Conservation (phyloP, 1,140 invertebrate species). For the Dendrolimus kikuchii region DNA sequence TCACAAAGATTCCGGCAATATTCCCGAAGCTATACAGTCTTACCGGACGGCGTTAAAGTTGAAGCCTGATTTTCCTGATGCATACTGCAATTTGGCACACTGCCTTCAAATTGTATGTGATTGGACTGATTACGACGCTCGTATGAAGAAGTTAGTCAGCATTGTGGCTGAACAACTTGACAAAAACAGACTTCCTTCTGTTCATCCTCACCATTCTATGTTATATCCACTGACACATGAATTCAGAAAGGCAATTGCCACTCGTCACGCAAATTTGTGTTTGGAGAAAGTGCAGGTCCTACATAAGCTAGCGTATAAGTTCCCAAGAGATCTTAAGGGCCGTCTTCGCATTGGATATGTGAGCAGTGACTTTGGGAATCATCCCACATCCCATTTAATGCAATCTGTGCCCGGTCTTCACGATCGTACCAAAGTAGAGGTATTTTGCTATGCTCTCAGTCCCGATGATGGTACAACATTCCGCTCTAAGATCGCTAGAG, state of each 20-base stretch:
- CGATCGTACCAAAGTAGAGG: slow-evolving; percentile 88
- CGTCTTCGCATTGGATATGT: slow-evolving; percentile 97
- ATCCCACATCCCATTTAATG: slow-evolving; percentile 99
- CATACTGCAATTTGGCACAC: slow-evolving; percentile 99
- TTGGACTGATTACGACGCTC: slow-evolving; percentile 97
- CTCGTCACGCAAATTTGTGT: slow-evolving; percentile 96
- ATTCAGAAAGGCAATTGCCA: slow-evolving; percentile 96
- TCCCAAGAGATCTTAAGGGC: slow-evolving; percentile 78
- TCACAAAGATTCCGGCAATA: slow-evolving; percentile 99
- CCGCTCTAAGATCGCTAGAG: slow-evolving; percentile 92
- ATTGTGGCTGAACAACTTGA: slow-evolving; percentile 98
- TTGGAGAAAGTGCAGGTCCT: slow-evolving; percentile 96
- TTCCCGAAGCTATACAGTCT: slow-evolving; percentile 97
- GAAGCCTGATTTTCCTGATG: slow-evolving; percentile 99
- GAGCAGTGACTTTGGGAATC: slow-evolving; percentile 99
- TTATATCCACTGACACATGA: slow-evolving; percentile 97
- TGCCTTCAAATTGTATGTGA: slow-evolving; percentile 99
- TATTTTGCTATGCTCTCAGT: slow-evolving; percentile 98
- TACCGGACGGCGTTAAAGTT: slow-evolving; percentile 98
- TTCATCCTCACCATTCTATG: slow-evolving; percentile 99
- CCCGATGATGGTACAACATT: slow-evolving; percentile 98
- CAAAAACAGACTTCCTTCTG: slow-evolving; percentile 96
- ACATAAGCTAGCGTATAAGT: slow-evolving; percentile 92
- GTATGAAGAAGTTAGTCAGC: slow-evolving; percentile 97
- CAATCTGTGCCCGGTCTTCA: slow-evolving; percentile 98